Base-by-base conservation (phyloP, 2,113 vertebrate genomes). In the Hydrolagus affinis region DNA sequence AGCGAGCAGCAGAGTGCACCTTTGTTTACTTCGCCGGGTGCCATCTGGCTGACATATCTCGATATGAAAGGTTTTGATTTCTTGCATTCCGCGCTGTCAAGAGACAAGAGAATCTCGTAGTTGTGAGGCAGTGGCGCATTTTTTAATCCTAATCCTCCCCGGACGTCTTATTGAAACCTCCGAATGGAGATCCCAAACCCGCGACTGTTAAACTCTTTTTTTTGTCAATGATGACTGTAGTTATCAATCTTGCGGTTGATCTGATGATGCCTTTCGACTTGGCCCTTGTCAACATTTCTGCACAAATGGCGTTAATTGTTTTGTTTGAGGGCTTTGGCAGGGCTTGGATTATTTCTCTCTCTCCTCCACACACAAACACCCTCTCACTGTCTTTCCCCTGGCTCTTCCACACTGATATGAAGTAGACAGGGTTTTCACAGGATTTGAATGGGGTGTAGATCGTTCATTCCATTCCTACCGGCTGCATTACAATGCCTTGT, bases 161-260 rank as follows among this genome's bases (percentile, higher is more conserved):
- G 17, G 30, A 78, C 60, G 62, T 15, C 59, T 78, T n/a, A 78
- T 17, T 78, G n/a, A 78, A 60, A 78, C 59, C 59, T 78, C 59
- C n/a, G 15, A 78, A 28, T 62, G 56, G n/a, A 57, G 21, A n/a
- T 59, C 56, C 21, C 44, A 77, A 60, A 59, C n/a, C 4, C n/a
- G 32, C 56, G 12, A 78, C 32, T 60, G 56, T n/a, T 57, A 78
- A 78, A 14, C 57, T 78, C 57, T 78, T 62, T 14, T 23, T 12
- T 78, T 78, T 78, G 76, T 11, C n/a, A 78, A 62, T 78, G 60
- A 78, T 28, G 76, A 62, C 76, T 62, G 25, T 78, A 78, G 25
- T 78, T 78, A 60, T 30, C 76, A 78, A 17, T 62, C 25, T 59
- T 12, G 62, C 62, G 76, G 57, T 62, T 78, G 76, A 78, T 25